These are phyloP conservation scores for Gopherus flavomarginatus DNA, from an alignment of 2,113 vertebrate species.

Conservation along the genomic window DNA sequence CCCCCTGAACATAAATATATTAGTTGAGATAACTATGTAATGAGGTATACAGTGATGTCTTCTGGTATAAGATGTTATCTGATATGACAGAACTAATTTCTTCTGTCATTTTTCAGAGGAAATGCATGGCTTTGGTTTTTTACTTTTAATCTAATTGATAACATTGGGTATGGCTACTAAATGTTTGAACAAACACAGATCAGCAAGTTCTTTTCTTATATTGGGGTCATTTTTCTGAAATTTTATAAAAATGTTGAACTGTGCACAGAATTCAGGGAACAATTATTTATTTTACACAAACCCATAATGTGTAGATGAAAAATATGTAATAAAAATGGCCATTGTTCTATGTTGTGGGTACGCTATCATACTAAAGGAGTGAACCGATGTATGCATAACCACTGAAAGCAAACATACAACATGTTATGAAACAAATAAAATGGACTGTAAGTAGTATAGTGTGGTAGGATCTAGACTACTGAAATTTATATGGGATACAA, in stretches of 20 bases:
- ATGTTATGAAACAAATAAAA: not conserved
- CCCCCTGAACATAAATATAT: not conserved
- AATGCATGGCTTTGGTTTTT: not conserved
- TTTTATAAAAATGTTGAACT: not conserved
- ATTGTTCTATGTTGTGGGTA: not conserved
- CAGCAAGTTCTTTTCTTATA: not conserved
- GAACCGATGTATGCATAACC: not conserved
- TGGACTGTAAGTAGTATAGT: not conserved
- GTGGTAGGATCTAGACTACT: not conserved
- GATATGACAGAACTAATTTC: not conserved
- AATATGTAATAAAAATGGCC: slow-evolving; percentile 3
- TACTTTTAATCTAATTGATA: not conserved
- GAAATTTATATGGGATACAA: not conserved
- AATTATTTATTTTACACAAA: not conserved
- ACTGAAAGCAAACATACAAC: not conserved
- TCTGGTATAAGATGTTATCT: not conserved
- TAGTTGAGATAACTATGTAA: not conserved
- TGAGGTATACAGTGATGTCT: slow-evolving; percentile 28
- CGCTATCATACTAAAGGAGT: slow-evolving; percentile 8
- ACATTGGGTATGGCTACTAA: not conserved
- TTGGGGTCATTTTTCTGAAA: not conserved
- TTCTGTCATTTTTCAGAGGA: not conserved
- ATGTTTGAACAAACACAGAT: not conserved
- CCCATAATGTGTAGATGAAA: not conserved
- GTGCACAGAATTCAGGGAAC: not conserved